A percentile compares a stretch with the other conserved stretches of the same genome.
These are phyloP conservation scores for Lerema accius DNA, from an alignment of 1,140 invertebrate species.

Conservation along the genomic window DNA sequence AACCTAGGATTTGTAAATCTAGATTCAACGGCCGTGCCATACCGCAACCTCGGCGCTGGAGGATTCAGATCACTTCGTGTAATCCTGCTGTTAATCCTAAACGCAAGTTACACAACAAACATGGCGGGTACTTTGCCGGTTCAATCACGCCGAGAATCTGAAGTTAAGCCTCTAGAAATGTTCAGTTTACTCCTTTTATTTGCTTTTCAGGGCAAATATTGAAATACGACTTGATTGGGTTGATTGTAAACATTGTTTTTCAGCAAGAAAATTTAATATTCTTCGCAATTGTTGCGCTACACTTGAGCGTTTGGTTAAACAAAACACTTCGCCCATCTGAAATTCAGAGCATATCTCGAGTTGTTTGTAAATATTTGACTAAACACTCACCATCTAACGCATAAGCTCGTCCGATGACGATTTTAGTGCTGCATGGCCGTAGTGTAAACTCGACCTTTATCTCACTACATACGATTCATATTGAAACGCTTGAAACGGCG, in stretches of 20 bases:
- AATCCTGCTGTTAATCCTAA: no score
- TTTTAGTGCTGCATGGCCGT: background rate
- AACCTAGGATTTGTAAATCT: no score
- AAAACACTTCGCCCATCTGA: constrained; percentile 11
- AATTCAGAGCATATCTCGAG: constrained; percentile 17
- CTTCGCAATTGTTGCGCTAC: background rate
- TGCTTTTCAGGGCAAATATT: background rate
- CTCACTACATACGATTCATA: background rate
- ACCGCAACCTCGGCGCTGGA: no score
- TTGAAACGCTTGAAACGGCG: background rate
- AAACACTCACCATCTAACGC: constrained; percentile 7
- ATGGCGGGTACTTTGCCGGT: no score
- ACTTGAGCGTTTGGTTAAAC: background rate
- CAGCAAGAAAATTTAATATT: background rate
- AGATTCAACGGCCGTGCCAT: no score
- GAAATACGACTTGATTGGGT: background rate
- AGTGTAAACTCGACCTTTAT: background rate
- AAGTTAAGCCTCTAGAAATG: no score
- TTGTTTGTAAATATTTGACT: constrained; percentile 24
- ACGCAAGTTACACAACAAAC: no score
- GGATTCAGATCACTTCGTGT: no score
- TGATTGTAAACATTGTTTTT: background rate
- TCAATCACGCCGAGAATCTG: no score
- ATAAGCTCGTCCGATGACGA: no score
- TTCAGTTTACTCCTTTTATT: no score